Base-by-base conservation (phyloP, 2,888 invertebrate species). In the Chrysotoxum bicinctum region DNA sequence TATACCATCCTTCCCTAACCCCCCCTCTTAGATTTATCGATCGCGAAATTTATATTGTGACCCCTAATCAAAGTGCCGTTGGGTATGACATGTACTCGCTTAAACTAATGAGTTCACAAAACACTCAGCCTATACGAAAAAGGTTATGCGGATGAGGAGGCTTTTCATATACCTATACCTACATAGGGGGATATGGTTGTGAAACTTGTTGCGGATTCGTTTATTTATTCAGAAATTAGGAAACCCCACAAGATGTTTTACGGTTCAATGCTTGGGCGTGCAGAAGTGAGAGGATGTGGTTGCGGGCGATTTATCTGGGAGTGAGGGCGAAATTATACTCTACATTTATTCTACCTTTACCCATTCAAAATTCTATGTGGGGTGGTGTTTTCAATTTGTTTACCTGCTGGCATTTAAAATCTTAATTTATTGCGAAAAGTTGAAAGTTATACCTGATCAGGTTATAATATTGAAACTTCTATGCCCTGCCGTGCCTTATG, bases 181-280 rank as follows among this genome's bases (percentile, higher is more conserved):
- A 45, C 3, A 7, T n/a, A 16, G 7, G 2, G 3, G 21, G 35
- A 21, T 58, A 12, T 54, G 69, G 56, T 79, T 70, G 62, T 58
- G 37, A 35, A 70, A 80, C 84, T 84, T 84, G 84, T 84, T 84
- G 84, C 84, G 56, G 64, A 79, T 74, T 74, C 50, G 54, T 73
- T 58, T 66, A 50, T 66, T 56, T 76, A 70, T 52, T 52, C 23
- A 69, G 21, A 60, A 69, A 60, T 64, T 50, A 60, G 43, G 50
- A 74, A 69, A 37, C 26, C 35, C 16, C 35, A 56, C n/a, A 48
- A 50, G 40, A 69, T 75, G 40, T 35, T 35, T 52, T 12, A 35
- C 12, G 37, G 35, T 72, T 32, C 32, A 69, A 48, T 66, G 37
- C 23, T 54, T 52, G 21, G 5, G 7, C 21, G 2, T 32, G 19